phyloP scores from a whole-genome alignment of 1,140 invertebrate genomes.

The Lepidurus packardi region DNA sequence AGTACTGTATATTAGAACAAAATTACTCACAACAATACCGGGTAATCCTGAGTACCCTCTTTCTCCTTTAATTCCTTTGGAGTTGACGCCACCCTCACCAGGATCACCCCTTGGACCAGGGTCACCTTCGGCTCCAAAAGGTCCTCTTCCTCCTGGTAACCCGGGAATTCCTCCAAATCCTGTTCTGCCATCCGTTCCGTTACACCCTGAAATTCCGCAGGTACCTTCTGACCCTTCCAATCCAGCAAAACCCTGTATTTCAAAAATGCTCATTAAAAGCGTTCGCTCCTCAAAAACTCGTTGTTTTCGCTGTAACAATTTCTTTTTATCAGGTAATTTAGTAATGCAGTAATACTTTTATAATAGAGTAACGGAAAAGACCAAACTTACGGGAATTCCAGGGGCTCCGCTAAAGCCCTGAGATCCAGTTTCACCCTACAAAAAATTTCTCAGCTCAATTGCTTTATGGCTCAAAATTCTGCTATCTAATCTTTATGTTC shows the following conservation, averaged over 20 bases:
- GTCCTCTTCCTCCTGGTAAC: conserved; percentile 43
- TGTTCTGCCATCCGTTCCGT: conserved; percentile 65
- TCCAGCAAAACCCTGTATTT: conserved; percentile 57
- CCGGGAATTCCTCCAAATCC: conserved; percentile 50
- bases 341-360: background rate
- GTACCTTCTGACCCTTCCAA: conserved; percentile 58
- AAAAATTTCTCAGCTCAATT: no score
- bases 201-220: conserved; percentile 71
- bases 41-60: conserved; percentile 55
- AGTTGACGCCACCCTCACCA: conserved; percentile 79
- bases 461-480: background rate
- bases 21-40: conserved; percentile 42
- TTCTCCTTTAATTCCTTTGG: conserved; percentile 67
- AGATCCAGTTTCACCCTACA: conserved; percentile 57
- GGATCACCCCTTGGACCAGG: conserved; percentile 60
- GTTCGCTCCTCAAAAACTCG: no score
- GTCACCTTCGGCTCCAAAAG: conserved; percentile 46
- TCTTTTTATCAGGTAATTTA: background rate
- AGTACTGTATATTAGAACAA: no score
- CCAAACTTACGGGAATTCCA: conserved; percentile 56
- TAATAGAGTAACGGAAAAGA: conserved; percentile 10
- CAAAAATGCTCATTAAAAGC: no score
- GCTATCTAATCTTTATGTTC: background rate
- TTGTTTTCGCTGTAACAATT: background rate
- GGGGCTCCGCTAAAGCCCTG: conserved; percentile 54